A percentile compares a stretch with the other conserved stretches of the same genome.
Conservation (phyloP, 1,140 invertebrate species). For the Stegodyphus mimosarum region DNA sequence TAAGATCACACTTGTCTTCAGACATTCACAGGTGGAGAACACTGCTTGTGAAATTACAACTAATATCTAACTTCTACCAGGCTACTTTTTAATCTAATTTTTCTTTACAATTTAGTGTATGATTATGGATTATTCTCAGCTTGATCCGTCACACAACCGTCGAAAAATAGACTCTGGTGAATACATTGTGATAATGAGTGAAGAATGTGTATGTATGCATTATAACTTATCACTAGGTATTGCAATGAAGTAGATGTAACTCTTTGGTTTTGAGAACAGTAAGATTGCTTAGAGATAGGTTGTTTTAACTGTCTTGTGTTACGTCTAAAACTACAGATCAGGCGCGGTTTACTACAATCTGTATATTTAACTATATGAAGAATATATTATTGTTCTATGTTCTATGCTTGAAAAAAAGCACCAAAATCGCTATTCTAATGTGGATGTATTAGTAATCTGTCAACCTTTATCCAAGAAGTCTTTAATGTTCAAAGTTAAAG, state of each 20-base stretch:
- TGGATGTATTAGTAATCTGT: neutral
- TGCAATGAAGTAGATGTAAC: neutral
- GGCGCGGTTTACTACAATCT: neutral
- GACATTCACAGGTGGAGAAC: too few relatives aligned
- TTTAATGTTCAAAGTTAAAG: slow-evolving; percentile 5
- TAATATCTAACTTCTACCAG: too few relatives aligned
- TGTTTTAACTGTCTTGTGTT: neutral
- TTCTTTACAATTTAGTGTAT: too few relatives aligned
- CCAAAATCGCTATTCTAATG: slow-evolving; percentile 13
- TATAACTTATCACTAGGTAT: neutral
- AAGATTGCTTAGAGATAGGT: slow-evolving; percentile 5
- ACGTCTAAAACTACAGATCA: neutral
- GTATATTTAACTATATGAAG: neutral
- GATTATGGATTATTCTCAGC: neutral
- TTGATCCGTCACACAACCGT: neutral
- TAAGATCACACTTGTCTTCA: too few relatives aligned
- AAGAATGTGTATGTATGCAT: neutral
- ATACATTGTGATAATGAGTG: neutral
- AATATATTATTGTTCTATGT: slow-evolving; percentile 14
- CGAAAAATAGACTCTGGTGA: neutral
- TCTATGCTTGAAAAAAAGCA: slow-evolving; percentile 16
- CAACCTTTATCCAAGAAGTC: slow-evolving; percentile 39
- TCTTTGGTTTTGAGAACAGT: neutral
- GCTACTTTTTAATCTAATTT: too few relatives aligned
- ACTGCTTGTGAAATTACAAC: too few relatives aligned